Base-by-base conservation (phyloP, 2,797 vertebrate species). In the Sternarchorhynchus goeldii region DNA sequence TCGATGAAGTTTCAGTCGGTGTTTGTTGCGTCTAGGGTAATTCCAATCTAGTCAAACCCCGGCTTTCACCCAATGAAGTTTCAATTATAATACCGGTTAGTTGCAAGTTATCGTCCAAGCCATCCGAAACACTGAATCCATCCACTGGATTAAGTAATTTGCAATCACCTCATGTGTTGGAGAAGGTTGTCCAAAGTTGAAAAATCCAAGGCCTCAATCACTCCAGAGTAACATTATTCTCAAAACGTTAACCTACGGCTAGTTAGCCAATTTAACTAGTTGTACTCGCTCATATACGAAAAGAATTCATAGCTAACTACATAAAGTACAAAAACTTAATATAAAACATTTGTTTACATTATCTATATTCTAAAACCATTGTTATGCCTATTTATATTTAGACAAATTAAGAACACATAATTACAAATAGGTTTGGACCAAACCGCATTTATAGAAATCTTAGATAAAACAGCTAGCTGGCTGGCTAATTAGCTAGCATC, bases 21-120 rank as follows among this genome's bases (percentile, higher is more conserved):
- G 81, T 85, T 89, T 86, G 45, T 50, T 10, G 45, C 8, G 45
- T 59, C 25, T 25, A 29, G 53, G 34, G 34, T 69, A 73, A 68
- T 32, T 76, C 74, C 64, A 74, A 63, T 69, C 32, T 71, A 68
- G 6, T 45, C 41, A 59, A 5, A 74, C 2, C 0, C 65, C 59
- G 67, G 41, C 41, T 45, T 45, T 45, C 8, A n/a, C n/a, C 50
- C 25, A 45, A 36, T 31, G 45, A 57, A 59, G 29, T 32, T 39
- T 66, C 5, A 41, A 7, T 41, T 8, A 7, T 25, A 31, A 60
- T 6, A n/a, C 59, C n/a, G 50, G 34, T 71, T 75, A 76, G 59
- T 31, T 62, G 64, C 29, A 50, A 63, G 20, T 68, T 53, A 18
- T 76, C 29, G 21, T 75, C 45, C 78, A 56, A 75, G 36, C 78